Evolutionary conservation across 2,113 vertebrate species (phyloP).

Genomic region (Catharus minimus): DNA sequence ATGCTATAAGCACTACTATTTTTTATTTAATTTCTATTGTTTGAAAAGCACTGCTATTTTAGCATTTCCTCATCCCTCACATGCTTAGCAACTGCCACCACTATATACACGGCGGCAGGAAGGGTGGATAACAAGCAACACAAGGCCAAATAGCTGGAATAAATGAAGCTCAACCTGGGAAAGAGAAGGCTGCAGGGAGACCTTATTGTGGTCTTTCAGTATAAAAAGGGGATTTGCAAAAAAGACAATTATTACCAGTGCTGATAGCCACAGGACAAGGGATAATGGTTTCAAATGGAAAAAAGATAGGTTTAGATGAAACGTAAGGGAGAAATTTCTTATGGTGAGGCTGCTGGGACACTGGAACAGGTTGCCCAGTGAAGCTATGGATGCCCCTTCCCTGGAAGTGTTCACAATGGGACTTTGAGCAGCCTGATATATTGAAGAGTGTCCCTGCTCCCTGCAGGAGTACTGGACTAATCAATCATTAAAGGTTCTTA

Average conservation of each 20-base stretch:
- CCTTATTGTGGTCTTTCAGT: not conserved
- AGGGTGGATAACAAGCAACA: not conserved
- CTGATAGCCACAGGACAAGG: not conserved
- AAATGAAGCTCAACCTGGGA: not conserved
- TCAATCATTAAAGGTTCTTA: not conserved
- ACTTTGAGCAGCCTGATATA: not conserved
- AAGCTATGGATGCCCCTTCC: not conserved
- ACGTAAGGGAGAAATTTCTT: not conserved
- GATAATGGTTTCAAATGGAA: not conserved
- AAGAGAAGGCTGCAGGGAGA: not conserved
- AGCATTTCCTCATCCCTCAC: constrained; percentile 32
- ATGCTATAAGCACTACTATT: not conserved
- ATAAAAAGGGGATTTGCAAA: not conserved
- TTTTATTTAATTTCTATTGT: constrained; percentile 30
- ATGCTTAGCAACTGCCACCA: not conserved
- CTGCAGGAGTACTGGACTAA: not conserved
- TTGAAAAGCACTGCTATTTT: constrained; percentile 18
- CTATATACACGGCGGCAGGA: not conserved
- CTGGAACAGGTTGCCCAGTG: not conserved
- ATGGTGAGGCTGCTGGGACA: not conserved
- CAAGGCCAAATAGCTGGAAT: not conserved
- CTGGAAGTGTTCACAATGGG: not conserved
- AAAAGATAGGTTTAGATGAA: not conserved
- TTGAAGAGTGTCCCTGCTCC: no score
- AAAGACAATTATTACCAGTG: not conserved